Conservation (phyloP, 2,888 invertebrate genomes). For the Iphiclides podalirius region DNA sequence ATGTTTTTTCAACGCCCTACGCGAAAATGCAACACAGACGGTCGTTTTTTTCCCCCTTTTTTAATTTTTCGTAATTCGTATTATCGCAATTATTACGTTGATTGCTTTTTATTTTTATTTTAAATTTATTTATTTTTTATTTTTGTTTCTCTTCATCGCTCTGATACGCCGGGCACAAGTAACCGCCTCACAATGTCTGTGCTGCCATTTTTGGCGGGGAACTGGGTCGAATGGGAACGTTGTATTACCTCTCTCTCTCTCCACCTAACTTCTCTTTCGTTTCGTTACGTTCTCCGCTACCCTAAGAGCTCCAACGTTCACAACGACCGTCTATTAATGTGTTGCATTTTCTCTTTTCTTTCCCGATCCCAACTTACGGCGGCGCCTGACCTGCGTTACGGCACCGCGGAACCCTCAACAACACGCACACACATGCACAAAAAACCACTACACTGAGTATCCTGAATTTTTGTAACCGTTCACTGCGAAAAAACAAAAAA, state of each 20-base stretch:
- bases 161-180: conserved; percentile 30
- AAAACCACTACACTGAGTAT: too few species aligned
- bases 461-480: too few species aligned
- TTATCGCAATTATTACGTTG: too few species aligned
- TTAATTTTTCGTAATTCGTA: conserved; percentile 30
- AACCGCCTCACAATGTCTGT: conserved; percentile 55
- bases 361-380: conserved; percentile 57
- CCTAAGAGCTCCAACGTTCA: conserved; percentile 19
- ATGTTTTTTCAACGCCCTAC: conserved; percentile 41
- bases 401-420: neutral
- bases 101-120: conserved; percentile 31
- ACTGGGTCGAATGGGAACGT: conserved; percentile 28
- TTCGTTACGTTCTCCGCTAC: neutral
- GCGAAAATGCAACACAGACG: conserved; percentile 80
- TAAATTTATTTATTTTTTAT: conserved; percentile 7
- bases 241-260: conserved; percentile 26
- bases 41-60: conserved; percentile 43
- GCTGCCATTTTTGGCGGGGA: conserved; percentile 74
- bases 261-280: conserved; percentile 30
- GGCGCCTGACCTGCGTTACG: conserved; percentile 28
- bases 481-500: too few species aligned
- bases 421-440: neutral
- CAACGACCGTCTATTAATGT: conserved; percentile 70
- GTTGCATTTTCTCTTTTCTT: conserved; percentile 79
- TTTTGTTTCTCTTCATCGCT: neutral